Base-by-base conservation (phyloP, 1,140 invertebrate species). In the Capitella teleta region DNA sequence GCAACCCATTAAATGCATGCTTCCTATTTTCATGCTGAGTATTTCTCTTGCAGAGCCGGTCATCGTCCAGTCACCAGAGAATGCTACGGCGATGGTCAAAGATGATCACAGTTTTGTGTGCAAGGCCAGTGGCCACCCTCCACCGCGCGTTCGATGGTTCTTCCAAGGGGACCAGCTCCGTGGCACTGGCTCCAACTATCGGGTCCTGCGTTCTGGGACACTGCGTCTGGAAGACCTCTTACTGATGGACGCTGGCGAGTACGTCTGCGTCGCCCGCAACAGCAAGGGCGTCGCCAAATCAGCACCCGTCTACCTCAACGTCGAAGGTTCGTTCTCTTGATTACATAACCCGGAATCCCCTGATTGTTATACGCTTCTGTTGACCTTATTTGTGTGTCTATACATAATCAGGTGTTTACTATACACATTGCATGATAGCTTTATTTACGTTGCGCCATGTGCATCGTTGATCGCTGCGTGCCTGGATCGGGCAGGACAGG, bases 1-100 rank as follows among this genome's bases (percentile, higher is more conserved):
- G n/a, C n/a, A n/a, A n/a, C n/a, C n/a, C n/a, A n/a, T n/a, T n/a
- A n/a, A n/a, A n/a, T n/a, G n/a, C n/a, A n/a, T n/a, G n/a, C n/a
- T n/a, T n/a, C n/a, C n/a, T n/a, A n/a, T n/a, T n/a, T n/a, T n/a
- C n/a, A n/a, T n/a, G n/a, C n/a, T n/a, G n/a, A n/a, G n/a, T n/a
- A n/a, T n/a, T n/a, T n/a, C n/a, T n/a, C n/a, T n/a, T n/a, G n/a
- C 42, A 44, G 42, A 23, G 25, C 42, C 42, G 16, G 16, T 26
- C 42, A 16, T 44, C 8, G 25, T 44, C 19, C 8, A 25, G 6
- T 16, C 26, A 16, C 42, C 42, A 26, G 21, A 44, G 8, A 44
- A 25, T 21, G 42, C 42, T 10, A 44, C 42, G 4, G 10, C 6
- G n/a, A 21, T 44, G 3, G 21, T 44, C 21, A 18, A 1, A 21